Evolutionary conservation across 2,113 vertebrate species (phyloP).

Genomic region (Hippocampus abdominalis): DNA sequence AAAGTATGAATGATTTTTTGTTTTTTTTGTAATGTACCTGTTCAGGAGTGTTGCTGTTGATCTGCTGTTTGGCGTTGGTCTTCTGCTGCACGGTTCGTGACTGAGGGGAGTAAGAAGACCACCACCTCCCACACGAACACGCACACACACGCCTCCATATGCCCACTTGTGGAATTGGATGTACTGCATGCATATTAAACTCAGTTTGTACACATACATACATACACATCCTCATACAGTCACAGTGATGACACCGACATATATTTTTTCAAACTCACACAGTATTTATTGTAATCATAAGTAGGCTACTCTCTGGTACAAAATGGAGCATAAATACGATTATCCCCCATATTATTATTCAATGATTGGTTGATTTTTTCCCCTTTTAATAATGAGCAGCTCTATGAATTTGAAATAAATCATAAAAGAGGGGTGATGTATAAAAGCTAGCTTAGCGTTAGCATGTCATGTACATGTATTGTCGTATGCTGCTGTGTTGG

Average conservation of each 20-base stretch:
- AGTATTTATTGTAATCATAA: background rate
- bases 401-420: background rate
- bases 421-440: background rate
- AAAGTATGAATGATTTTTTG: background rate
- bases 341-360: background rate
- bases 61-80: constrained; percentile 30
- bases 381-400: background rate
- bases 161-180: background rate
- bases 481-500: background rate
- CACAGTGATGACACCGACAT: background rate
- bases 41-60: constrained; percentile 24
- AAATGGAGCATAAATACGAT: background rate
- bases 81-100: constrained; percentile 17
- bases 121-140: constrained; percentile 4
- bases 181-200: background rate
- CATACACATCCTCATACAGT: no score
- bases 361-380: background rate
- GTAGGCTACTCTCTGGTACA: background rate
- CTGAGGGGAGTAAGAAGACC: background rate
- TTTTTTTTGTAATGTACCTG: background rate
- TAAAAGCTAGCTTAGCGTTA: background rate
- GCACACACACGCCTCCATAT: constrained; percentile 11
- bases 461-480: background rate
- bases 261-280: background rate
- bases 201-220: no score